phyloP scores from a whole-genome alignment of 2,113 vertebrate genomes.

The Boulengeromyrus knoepffleri region DNA sequence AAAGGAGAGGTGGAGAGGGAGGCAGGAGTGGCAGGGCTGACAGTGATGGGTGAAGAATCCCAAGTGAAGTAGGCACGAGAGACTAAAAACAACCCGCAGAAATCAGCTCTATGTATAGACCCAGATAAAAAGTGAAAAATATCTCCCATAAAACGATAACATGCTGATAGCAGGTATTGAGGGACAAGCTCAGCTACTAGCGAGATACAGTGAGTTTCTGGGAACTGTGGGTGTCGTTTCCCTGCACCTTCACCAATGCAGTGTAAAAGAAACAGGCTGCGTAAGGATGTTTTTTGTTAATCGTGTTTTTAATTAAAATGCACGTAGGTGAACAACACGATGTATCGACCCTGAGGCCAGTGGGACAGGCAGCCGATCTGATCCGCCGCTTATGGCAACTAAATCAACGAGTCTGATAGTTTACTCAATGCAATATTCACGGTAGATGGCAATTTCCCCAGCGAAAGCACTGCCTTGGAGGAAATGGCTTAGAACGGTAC shows the following conservation, averaged over 20 bases:
- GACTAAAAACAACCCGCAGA: conserved; percentile 23
- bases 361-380: neutral
- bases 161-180: conserved; percentile 9
- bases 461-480: neutral
- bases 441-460: neutral
- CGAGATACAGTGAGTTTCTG: neutral
- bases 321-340: neutral
- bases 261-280: neutral
- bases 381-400: neutral
- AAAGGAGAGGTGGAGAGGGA: neutral
- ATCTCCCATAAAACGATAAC: conserved; percentile 15
- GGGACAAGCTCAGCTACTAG: neutral
- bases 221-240: neutral
- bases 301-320: conserved; percentile 9
- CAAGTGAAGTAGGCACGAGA: conserved; percentile 25
- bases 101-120: conserved; percentile 34
- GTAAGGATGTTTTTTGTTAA: neutral
- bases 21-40: conserved; percentile 3
- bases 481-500: neutral
- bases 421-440: neutral
- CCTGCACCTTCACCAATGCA: neutral
- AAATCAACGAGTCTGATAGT: neutral
- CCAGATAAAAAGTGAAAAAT: conserved; percentile 26
- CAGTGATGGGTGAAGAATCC: conserved; percentile 29
- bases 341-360: neutral